Percentiles rank a stretch among this genome's conserved stretches.
These are phyloP conservation scores for Oxyura jamaicensis DNA, from an alignment of 2,113 vertebrate genomes.

Conservation along the genomic window DNA sequence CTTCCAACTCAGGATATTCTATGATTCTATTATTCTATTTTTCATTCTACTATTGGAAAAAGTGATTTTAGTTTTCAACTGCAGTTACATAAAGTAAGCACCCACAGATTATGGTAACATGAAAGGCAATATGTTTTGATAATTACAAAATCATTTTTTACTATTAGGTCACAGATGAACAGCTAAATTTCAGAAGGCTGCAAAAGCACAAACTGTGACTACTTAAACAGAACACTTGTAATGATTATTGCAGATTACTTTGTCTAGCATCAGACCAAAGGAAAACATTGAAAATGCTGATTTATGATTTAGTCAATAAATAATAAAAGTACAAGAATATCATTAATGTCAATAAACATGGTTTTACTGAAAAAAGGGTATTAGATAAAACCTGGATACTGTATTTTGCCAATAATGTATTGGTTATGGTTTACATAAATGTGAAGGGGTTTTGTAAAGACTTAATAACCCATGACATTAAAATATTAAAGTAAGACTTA, in stretches of 20 bases:
- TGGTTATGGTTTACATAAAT: not conserved
- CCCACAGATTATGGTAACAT: not conserved
- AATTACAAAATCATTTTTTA: not conserved
- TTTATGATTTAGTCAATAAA: not conserved
- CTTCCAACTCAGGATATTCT: too few species aligned
- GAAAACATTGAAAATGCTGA: not conserved
- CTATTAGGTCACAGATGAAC: not conserved
- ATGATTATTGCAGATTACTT: not conserved
- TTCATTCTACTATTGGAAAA: not conserved
- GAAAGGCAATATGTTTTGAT: not conserved
- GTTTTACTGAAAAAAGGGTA: not conserved
- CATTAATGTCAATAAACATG: not conserved
- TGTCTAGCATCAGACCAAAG: not conserved
- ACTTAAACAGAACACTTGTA: not conserved
- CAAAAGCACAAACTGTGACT: not conserved
- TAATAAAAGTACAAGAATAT: not conserved
- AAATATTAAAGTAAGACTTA: not conserved
- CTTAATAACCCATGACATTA: not conserved
- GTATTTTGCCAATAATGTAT: not conserved
- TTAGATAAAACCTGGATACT: not conserved
- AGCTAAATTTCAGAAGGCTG: not conserved
- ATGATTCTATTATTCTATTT: not conserved
- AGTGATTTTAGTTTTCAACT: not conserved
- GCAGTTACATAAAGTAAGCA: not conserved
- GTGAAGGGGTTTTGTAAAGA: not conserved